Evolutionary conservation across 2,888 invertebrate genomes (phyloP), one percentile per base, ranked within the genome.

Genomic region (Caenorhabditis parvicauda): DNA sequence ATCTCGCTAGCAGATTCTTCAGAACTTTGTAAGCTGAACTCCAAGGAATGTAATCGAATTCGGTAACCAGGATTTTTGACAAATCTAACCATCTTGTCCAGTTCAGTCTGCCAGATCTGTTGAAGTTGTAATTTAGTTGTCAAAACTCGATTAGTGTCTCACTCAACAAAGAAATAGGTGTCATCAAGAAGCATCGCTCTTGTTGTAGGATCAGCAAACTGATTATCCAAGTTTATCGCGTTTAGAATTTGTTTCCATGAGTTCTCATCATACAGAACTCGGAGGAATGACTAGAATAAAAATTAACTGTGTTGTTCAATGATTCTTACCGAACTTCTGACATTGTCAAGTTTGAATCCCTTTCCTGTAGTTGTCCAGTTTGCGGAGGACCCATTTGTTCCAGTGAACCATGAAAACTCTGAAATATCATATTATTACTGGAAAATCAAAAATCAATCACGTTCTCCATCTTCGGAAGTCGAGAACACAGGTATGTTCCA

Each of bases 401-500:
- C 46, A 2, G 45, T 39, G 17, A 58, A 55, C 58, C 58, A 58
- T 9, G 47, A 53, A 42, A 62, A 54, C 4, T 25, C 50, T 39
- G 39, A 28, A 41, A 39, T 19, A 7, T 29, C 5, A 5, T n/a
- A 27, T 5, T 7, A 6, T 27, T 22, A n/a, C 4, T 19, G 17
- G 2, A n/a, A 9, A 14, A 45, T 19, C 21, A 17, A 9, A 42
- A 5, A 3, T 17, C 14, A 28, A 28, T 45, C 14, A 22, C 19
- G n/a, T 17, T 53, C 50, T 17, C 25, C 32, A 2, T 45, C 22
- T 28, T 25, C 24, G 24, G 41, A 39, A 35, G 57, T 54, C n/a
- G 62, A 52, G 48, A 58, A 62, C 5, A 62, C 2, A 7, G 62
- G 62, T 22, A 62, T 21, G 25, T 57, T 62, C 62, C 62, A 62